These are phyloP conservation scores for Microctonus brassicae DNA, from an alignment of 2,888 invertebrate species.

Conservation along the genomic window DNA sequence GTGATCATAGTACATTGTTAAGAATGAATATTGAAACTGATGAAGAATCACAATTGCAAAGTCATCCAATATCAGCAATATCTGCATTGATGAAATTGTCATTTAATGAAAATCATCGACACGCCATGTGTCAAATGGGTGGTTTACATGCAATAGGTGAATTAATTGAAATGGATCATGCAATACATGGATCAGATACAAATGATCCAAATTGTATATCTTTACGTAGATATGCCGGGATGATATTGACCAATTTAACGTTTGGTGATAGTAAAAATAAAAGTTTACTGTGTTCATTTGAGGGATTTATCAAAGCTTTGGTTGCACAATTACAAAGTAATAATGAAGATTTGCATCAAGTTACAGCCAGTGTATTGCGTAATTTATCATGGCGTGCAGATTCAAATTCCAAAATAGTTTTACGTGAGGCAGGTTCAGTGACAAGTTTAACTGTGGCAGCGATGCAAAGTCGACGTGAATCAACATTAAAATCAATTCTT, in stretches of 20 bases:
- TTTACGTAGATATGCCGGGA: conserved; percentile 24
- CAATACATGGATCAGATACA: conserved; percentile 11
- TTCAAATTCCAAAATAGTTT: conserved; percentile 18
- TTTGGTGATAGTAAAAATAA: conserved; percentile 29
- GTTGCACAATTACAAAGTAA: conserved; percentile 19
- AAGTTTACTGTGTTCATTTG: conserved; percentile 29
- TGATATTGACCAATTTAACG: conserved; percentile 28
- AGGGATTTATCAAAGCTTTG: conserved; percentile 27
- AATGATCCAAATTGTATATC: conserved; percentile 17
- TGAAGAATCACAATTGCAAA: conserved; percentile 71
- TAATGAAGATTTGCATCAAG: conserved; percentile 30
- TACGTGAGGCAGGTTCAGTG: conserved; percentile 82
- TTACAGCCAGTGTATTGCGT: conserved; percentile 27
- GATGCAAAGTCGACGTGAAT: conserved; percentile 89
- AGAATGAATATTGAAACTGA: conserved; percentile 57
- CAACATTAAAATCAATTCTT: conserved; percentile 92
- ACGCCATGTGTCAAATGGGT: conserved; percentile 24
- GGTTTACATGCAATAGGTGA: conserved; percentile 32
- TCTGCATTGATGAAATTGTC: conserved; percentile 27
- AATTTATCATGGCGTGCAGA: conserved; percentile 36
- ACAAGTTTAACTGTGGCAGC: conserved; percentile 87
- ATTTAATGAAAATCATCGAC: conserved; percentile 17
- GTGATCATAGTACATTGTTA: conserved; percentile 84
- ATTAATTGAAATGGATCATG: conserved; percentile 28
- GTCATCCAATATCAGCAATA: conserved; percentile 64